Percentiles rank a stretch among this genome's conserved stretches.
phyloP scores from a whole-genome alignment of 2,113 vertebrate genomes.

The Bombycilla garrulus region DNA sequence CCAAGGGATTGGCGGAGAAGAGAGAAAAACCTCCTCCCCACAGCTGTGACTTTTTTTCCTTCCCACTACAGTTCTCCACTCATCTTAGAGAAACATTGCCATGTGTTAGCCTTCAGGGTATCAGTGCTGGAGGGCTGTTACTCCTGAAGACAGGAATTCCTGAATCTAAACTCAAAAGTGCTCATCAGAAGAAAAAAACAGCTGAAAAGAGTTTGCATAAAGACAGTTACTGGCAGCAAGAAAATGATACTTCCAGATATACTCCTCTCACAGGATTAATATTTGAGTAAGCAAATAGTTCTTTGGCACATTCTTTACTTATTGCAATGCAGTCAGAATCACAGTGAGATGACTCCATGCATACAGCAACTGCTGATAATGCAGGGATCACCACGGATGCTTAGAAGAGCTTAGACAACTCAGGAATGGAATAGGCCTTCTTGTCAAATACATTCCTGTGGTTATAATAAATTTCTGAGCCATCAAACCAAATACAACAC shows the following conservation, averaged over 20 bases:
- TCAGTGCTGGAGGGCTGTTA: not conserved
- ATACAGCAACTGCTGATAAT: not conserved
- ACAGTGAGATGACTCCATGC: not conserved
- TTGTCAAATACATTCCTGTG: not conserved
- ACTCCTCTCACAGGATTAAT: constrained; percentile 3
- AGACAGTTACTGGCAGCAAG: constrained; percentile 15
- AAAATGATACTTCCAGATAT: constrained; percentile 16
- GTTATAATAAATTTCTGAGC: not conserved
- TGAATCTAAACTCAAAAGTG: not conserved
- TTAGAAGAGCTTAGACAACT: not conserved
- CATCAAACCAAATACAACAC: not conserved
- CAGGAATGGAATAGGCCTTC: not conserved
- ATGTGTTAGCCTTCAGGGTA: not conserved
- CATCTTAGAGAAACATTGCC: not conserved
- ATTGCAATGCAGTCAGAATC: not conserved
- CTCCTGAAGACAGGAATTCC: not conserved
- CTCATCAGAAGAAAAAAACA: not conserved
- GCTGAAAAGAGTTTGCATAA: not conserved
- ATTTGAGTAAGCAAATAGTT: constrained; percentile 29
- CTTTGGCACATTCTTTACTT: constrained; percentile 21
- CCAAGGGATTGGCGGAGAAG: not conserved
- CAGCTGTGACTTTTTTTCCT: accelerated
- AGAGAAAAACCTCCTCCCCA: not conserved
- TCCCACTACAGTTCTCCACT: not conserved
- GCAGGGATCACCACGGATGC: not conserved